phyloP scores from a whole-genome alignment of 2,113 vertebrate genomes.

The Limnothrissa miodon region DNA sequence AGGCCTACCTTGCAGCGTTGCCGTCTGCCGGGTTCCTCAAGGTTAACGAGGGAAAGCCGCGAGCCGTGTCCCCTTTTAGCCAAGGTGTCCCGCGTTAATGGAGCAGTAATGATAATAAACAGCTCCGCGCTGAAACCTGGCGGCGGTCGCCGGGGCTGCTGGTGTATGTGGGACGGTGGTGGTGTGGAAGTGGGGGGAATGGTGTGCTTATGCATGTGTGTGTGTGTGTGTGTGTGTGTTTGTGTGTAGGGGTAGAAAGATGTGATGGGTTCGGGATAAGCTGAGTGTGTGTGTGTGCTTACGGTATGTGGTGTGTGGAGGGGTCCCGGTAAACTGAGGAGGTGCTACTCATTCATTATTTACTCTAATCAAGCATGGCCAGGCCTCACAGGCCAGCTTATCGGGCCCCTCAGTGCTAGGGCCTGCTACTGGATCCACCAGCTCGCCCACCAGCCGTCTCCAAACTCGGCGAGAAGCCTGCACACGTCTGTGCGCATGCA shows the following conservation, averaged over 20 bases:
- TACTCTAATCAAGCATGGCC: constrained; percentile 63
- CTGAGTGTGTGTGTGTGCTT: background rate
- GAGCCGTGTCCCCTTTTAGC: background rate
- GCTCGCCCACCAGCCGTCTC: too few species aligned
- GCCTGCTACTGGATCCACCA: constrained; percentile 43
- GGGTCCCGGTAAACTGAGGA: constrained; percentile 64
- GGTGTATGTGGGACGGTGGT: too few species aligned
- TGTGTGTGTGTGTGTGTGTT: background rate
- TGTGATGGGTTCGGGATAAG: background rate
- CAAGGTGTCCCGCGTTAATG: background rate
- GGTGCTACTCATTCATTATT: constrained; percentile 69
- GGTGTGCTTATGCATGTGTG: too few species aligned
- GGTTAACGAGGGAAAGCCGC: background rate
- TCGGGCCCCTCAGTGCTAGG: constrained; percentile 43
- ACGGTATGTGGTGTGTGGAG: constrained; percentile 3
- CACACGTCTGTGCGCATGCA: background rate
- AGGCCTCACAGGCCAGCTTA: constrained; percentile 60
- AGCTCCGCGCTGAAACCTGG: background rate
- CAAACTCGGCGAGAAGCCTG: too few species aligned
- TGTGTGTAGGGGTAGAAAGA: too few species aligned
- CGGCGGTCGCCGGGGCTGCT: background rate
- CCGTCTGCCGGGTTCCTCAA: background rate
- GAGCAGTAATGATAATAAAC: background rate
- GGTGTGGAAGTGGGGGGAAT: too few species aligned
- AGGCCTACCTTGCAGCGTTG: background rate